phyloP scores from a whole-genome alignment of 2,888 invertebrate species.

The Metopia argyrocephala region DNA sequence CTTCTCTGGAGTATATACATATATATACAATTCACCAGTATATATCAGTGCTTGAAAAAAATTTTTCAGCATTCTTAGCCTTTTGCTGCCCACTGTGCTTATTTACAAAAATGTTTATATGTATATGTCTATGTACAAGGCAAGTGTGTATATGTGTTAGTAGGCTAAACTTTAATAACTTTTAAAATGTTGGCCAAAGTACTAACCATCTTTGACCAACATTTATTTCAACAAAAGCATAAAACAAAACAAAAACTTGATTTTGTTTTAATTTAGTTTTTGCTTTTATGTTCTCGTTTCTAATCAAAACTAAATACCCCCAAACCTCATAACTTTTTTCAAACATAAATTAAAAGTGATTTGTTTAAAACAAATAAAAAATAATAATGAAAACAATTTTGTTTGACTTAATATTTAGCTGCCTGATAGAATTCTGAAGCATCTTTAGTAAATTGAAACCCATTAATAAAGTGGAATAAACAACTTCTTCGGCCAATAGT shows the following conservation, averaged over 20 bases:
- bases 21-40: too few relatives aligned
- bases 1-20: not conserved
- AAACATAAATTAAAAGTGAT: slow-evolving; percentile 14
- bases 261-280: not conserved
- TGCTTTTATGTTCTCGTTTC: not conserved
- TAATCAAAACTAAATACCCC: slow-evolving; percentile 13
- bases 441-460: not conserved
- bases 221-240: not conserved
- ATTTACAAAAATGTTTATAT: not conserved
- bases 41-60: too few relatives aligned
- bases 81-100: slow-evolving; percentile 1
- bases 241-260: not conserved
- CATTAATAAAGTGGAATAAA: slow-evolving; percentile 1
- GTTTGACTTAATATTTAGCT: slow-evolving; percentile 4
- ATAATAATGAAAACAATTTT: not conserved
- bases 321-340: not conserved
- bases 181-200: slow-evolving; percentile 41
- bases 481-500: not conserved
- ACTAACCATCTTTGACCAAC: slow-evolving; percentile 42
- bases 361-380: slow-evolving; percentile 15
- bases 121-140: too few relatives aligned
- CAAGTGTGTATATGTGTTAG: slow-evolving; percentile 31
- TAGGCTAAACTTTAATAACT: slow-evolving; percentile 46
- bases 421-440: slow-evolving; percentile 30
- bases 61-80: not conserved